These are phyloP conservation scores for Mus pahari DNA, from an alignment of 2,113 vertebrate species.

Conservation along the genomic window DNA sequence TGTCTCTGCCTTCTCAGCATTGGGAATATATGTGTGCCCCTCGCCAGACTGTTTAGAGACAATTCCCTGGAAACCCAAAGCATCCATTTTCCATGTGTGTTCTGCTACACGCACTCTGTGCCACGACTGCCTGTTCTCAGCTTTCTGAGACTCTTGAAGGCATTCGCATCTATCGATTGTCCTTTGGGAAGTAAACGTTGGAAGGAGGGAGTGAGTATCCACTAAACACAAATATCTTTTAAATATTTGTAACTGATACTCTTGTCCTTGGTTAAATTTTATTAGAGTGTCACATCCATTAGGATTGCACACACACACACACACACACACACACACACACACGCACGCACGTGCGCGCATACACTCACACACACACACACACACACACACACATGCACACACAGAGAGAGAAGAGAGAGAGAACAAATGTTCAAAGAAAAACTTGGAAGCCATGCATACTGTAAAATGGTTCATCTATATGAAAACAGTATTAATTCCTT, in stretches of 20 bases:
- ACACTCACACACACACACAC: too few relatives aligned
- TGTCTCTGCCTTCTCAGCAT: not conserved
- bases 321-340: not conserved
- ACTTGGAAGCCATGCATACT: not conserved
- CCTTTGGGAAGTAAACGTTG: not conserved
- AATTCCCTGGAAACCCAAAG: not conserved
- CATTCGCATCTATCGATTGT: not conserved
- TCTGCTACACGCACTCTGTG: not conserved
- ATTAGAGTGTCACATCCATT: not conserved
- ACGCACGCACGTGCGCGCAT: too few relatives aligned
- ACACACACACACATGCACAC: not conserved
- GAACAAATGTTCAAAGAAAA: not conserved
- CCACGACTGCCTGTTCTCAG: not conserved
- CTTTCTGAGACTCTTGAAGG: not conserved
- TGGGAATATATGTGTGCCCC: not conserved
- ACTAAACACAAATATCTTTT: not conserved
- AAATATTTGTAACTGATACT: not conserved
- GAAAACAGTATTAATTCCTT: not conserved
- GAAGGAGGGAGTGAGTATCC: not conserved
- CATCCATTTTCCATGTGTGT: not conserved
- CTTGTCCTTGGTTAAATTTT: not conserved
- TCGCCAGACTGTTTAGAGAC: not conserved
- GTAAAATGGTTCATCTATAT: not conserved
- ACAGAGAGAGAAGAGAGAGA: too few relatives aligned
- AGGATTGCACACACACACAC: not conserved